Conservation (phyloP, 1,140 invertebrate species). For the Pomacea maculata region DNA sequence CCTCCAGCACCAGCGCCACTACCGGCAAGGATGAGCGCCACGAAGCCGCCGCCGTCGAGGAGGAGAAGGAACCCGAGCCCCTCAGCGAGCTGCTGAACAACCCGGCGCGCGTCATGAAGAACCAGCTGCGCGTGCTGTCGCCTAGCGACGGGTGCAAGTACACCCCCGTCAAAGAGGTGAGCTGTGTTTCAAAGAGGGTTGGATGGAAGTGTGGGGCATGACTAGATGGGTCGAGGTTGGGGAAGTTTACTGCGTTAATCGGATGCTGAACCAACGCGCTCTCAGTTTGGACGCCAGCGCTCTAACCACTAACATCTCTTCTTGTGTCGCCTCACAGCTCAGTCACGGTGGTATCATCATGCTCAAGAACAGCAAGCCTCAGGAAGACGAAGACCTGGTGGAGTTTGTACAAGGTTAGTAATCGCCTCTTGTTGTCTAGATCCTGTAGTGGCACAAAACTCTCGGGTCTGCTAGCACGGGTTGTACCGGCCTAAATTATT, state of each 20-base stretch:
- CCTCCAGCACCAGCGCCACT: slow-evolving; percentile 63
- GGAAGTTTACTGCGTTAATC: no score
- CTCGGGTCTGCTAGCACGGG: no score
- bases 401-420: slow-evolving; percentile 77
- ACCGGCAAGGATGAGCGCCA: slow-evolving; percentile 64
- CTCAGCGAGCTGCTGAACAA: slow-evolving; percentile 92
- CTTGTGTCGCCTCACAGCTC: slow-evolving; percentile 26
- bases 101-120: slow-evolving; percentile 89
- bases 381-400: slow-evolving; percentile 86
- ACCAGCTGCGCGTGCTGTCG: slow-evolving; percentile 26
- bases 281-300: no score
- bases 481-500: no score
- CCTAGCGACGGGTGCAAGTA: slow-evolving; percentile 26
- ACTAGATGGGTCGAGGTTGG: no score
- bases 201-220: no score
- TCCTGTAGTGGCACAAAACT: no score
- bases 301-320: slow-evolving; percentile 37
- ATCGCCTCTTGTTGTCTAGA: no score
- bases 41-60: slow-evolving; percentile 72
- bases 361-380: slow-evolving; percentile 79
- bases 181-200: background rate
- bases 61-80: slow-evolving; percentile 80
- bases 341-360: slow-evolving; percentile 94
- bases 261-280: no score
- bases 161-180: slow-evolving; percentile 26